Conservation (phyloP, 35 echinoderm and acorn worm species). For the Apostichopus californicus region DNA sequence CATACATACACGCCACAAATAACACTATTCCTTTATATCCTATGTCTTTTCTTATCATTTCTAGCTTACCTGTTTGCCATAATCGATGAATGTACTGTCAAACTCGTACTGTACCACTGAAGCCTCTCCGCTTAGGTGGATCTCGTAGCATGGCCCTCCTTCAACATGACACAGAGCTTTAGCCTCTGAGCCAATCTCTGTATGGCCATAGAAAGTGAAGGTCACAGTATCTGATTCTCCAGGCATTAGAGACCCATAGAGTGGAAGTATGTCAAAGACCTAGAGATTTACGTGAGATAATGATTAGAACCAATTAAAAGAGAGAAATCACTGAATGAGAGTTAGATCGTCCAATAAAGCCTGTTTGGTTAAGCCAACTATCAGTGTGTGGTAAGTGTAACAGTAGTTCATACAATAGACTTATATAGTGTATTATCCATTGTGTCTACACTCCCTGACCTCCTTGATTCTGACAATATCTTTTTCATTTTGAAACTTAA, state of each 20-base stretch:
- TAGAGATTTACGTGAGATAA: slow-evolving; percentile 12
- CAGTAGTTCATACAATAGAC: too few relatives aligned
- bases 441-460: too few relatives aligned
- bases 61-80: slow-evolving; percentile 76
- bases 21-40: too few relatives aligned
- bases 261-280: slow-evolving; percentile 96
- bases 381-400: too few relatives aligned
- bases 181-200: slow-evolving; percentile 93
- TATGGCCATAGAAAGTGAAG: slow-evolving; percentile 99
- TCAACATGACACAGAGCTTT: slow-evolving; percentile 94
- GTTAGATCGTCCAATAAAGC: too few relatives aligned
- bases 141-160: slow-evolving; percentile 96
- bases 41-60: too few relatives aligned
- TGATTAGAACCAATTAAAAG: not conserved
- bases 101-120: slow-evolving; percentile 96
- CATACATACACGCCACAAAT: too few relatives aligned
- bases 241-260: slow-evolving; percentile 90
- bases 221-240: slow-evolving; percentile 96
- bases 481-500: too few relatives aligned
- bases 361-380: too few relatives aligned
- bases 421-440: too few relatives aligned
- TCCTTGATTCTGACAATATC: too few relatives aligned
- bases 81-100: slow-evolving; percentile 93
- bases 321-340: not conserved
- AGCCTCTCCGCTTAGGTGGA: slow-evolving; percentile 83